phyloP scores from a whole-genome alignment of 2,888 invertebrate genomes.

The Macaria liturata region DNA sequence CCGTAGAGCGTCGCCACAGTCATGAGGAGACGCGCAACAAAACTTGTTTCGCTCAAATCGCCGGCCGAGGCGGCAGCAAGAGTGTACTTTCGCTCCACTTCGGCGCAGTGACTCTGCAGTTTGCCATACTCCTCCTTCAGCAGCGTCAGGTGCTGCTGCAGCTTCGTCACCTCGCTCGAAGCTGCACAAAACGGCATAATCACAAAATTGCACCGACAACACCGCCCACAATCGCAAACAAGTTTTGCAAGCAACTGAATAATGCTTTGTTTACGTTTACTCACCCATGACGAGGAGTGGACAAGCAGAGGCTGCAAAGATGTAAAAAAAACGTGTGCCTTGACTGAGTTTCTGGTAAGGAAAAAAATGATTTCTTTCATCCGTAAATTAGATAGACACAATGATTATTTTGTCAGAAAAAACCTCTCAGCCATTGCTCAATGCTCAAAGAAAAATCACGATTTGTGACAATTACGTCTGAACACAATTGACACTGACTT shows the following conservation, averaged over 20 bases:
- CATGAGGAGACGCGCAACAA: conserved; percentile 91
- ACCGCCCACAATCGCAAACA: conserved; percentile 69
- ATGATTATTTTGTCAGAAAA: conserved; percentile 37
- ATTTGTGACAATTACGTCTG: neutral
- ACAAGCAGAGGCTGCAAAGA: conserved; percentile 40
- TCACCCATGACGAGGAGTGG: conserved; percentile 66
- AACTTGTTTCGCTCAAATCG: conserved; percentile 88
- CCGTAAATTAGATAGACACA: conserved; percentile 52
- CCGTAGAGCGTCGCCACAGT: conserved; percentile 93
- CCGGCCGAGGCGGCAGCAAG: conserved; percentile 88
- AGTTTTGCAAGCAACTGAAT: conserved; percentile 36
- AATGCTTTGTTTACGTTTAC: conserved; percentile 47
- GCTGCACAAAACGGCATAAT: conserved; percentile 70
- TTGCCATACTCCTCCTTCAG: conserved; percentile 96
- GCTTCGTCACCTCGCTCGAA: conserved; percentile 85
- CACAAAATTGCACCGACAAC: conserved; percentile 47
- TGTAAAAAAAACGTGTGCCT: conserved; percentile 44
- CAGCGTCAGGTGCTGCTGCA: conserved; percentile 93
- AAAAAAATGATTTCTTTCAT: conserved; percentile 47
- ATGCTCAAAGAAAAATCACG: conserved; percentile 11
- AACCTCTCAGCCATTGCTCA: conserved; percentile 11
- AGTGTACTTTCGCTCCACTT: conserved; percentile 93
- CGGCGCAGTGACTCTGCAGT: conserved; percentile 90
- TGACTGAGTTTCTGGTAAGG: conserved; percentile 40
- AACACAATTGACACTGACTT: conserved; percentile 2